phyloP scores from a whole-genome alignment of 1,140 invertebrate species.

The Cydia pomonella region DNA sequence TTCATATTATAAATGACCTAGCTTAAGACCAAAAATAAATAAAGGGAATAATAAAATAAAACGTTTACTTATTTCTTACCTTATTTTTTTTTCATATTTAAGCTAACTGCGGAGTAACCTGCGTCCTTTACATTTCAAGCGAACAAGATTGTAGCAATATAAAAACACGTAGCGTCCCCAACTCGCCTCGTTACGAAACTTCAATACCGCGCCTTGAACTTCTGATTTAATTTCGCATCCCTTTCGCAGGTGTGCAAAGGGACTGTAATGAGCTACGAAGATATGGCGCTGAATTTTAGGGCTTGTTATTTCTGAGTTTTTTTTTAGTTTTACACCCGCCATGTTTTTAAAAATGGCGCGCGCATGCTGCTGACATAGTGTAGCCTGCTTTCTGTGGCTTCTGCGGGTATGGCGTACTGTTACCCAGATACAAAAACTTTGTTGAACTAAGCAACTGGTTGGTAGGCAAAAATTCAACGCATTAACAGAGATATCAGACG shows the following conservation, averaged over 20 bases:
- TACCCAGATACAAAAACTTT: not conserved
- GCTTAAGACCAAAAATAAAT: too few species aligned
- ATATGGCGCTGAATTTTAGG: constrained; percentile 12
- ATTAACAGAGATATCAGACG: not conserved
- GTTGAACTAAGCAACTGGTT: not conserved
- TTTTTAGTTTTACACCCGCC: too few species aligned
- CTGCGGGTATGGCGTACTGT: too few species aligned
- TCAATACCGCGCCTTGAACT: constrained; percentile 40
- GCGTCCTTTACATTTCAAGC: not conserved
- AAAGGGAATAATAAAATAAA: too few species aligned
- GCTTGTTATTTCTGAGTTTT: not conserved
- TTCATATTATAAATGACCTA: too few species aligned
- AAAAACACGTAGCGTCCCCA: constrained; percentile 28
- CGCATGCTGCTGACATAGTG: too few species aligned
- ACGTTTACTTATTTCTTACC: too few species aligned
- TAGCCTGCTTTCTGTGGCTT: too few species aligned
- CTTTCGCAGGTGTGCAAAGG: constrained; percentile 41
- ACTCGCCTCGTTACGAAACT: constrained; percentile 34
- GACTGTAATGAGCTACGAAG: constrained; percentile 31
- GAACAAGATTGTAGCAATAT: constrained; percentile 29
- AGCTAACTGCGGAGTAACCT: not conserved
- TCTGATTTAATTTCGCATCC: constrained; percentile 51
- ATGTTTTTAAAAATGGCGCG: too few species aligned
- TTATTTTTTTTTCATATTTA: too few species aligned
- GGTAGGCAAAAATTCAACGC: not conserved